phyloP scores from a whole-genome alignment of 23 tunicate species.

The Botrylloides violaceus region DNA sequence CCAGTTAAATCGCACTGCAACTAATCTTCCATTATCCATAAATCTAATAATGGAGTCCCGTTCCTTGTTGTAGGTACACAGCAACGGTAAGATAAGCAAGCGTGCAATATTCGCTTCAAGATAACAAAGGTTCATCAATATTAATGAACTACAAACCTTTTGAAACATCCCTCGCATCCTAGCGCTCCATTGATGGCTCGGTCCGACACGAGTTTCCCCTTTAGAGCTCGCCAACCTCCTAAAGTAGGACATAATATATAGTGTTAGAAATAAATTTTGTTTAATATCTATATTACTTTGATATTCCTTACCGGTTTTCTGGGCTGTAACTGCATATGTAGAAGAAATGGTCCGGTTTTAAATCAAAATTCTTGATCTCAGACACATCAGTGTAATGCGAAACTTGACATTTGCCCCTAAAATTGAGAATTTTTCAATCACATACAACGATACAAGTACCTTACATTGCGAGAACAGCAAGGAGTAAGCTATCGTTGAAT shows the following conservation, averaged over 20 bases:
- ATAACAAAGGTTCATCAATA: not conserved
- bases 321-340: slow-evolving; percentile 88
- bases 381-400: slow-evolving; percentile 32
- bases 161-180: slow-evolving; percentile 80
- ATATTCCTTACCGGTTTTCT: slow-evolving; percentile 52
- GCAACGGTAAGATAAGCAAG: too few species aligned
- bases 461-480: too few species aligned
- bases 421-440: too few species aligned
- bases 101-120: too few species aligned
- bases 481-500: too few species aligned
- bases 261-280: too few species aligned
- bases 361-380: slow-evolving; percentile 44
- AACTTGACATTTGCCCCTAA: slow-evolving; percentile 74
- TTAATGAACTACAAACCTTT: slow-evolving; percentile 39
- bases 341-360: slow-evolving; percentile 73
- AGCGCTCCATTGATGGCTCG: slow-evolving; percentile 95
- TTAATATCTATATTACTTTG: too few species aligned
- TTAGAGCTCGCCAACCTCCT: slow-evolving; percentile 56
- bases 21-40: too few species aligned
- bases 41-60: too few species aligned
- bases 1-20: too few species aligned
- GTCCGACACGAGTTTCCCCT: slow-evolving; percentile 79
- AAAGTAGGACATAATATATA: not conserved
- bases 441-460: too few species aligned
- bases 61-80: too few species aligned